Percentiles rank a stretch among this genome's conserved stretches.
Conservation (phyloP, 2,113 vertebrate species). For the Paramisgurnus dabryanus region DNA sequence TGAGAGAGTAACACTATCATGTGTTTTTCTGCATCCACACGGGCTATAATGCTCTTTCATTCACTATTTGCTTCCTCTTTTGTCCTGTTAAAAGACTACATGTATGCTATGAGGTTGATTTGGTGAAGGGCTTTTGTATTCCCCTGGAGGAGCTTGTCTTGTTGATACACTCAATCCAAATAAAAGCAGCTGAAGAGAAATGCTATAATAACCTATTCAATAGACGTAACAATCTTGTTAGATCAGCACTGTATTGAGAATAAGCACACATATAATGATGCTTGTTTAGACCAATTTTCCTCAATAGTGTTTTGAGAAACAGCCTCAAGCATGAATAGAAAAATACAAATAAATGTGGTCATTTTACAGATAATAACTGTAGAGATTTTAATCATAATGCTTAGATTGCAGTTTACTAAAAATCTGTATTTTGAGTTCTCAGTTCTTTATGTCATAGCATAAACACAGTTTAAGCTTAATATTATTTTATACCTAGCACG, state of each 20-base stretch:
- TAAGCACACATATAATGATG: slow-evolving; percentile 51
- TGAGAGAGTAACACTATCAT: neutral
- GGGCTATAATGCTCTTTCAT: slow-evolving; percentile 15
- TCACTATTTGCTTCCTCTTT: slow-evolving; percentile 35
- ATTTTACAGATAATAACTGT: slow-evolving; percentile 38
- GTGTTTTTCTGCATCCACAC: neutral
- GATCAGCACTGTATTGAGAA: slow-evolving; percentile 43
- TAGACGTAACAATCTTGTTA: slow-evolving; percentile 54
- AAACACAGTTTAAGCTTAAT: neutral
- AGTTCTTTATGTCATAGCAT: slow-evolving; percentile 17
- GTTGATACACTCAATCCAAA: slow-evolving; percentile 43
- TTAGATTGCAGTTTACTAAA: slow-evolving; percentile 38
- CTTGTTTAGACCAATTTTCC: slow-evolving; percentile 57
- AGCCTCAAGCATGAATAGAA: slow-evolving; percentile 18
- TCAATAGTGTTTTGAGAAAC: slow-evolving; percentile 54
- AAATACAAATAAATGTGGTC: slow-evolving; percentile 27
- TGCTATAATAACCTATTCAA: slow-evolving; percentile 56
- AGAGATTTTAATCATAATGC: slow-evolving; percentile 50
- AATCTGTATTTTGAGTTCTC: slow-evolving; percentile 30
- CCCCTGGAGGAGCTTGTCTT: slow-evolving; percentile 30
- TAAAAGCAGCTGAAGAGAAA: slow-evolving; percentile 39
- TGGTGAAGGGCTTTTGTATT: slow-evolving; percentile 17
- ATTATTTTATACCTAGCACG: neutral
- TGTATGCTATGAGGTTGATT: slow-evolving; percentile 41
- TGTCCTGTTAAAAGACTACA: slow-evolving; percentile 21